A percentile compares a stretch with the other conserved stretches of the same genome.
phyloP scores from a whole-genome alignment of 2,113 vertebrate genomes.

The Otus sunia region DNA sequence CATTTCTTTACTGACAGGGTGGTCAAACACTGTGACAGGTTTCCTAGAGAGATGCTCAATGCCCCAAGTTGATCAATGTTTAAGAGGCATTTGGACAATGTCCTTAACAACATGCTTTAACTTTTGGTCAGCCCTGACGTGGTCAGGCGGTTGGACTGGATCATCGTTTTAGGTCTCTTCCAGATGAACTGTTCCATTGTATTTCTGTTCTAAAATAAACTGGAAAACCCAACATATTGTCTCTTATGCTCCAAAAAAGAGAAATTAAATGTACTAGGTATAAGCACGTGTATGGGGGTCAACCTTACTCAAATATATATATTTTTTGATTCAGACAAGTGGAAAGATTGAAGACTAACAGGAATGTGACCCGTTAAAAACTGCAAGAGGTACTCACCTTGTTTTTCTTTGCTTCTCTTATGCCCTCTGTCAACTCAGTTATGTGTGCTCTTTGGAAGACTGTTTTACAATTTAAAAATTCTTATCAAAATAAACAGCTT shows the following conservation, averaged over 20 bases:
- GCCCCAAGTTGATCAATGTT: neutral
- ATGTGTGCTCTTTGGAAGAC: neutral
- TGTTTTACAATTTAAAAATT: neutral
- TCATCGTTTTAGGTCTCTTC: neutral
- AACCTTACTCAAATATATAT: neutral
- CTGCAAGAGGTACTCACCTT: neutral
- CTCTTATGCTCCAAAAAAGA: neutral
- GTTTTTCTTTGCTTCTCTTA: neutral
- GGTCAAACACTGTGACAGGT: neutral
- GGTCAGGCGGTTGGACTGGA: neutral
- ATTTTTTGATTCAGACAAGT: neutral
- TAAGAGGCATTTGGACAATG: neutral
- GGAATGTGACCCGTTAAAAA: neutral
- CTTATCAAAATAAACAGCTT: neutral
- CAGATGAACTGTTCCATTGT: neutral
- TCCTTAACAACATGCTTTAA: neutral
- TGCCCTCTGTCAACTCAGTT: neutral
- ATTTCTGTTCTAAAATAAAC: neutral
- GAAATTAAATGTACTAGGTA: neutral
- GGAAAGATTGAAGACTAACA: neutral
- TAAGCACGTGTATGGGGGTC: neutral
- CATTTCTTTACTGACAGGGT: neutral
- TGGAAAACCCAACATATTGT: neutral
- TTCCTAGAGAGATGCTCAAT: rapidly evolving
- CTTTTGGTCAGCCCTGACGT: neutral